These are phyloP conservation scores for Nephrotoma flavescens DNA, from an alignment of 2,888 invertebrate species.

Conservation along the genomic window DNA sequence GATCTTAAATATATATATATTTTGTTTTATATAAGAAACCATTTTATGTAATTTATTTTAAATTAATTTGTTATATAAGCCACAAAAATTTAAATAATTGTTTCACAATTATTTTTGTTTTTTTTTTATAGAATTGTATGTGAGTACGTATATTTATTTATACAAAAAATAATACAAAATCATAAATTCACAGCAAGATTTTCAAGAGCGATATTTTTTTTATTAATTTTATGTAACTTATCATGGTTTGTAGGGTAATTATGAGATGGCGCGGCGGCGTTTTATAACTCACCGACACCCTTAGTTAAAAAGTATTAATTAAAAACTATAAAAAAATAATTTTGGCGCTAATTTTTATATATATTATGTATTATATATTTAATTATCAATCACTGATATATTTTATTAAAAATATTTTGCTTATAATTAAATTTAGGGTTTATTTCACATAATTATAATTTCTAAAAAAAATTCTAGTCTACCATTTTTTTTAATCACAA, in stretches of 20 bases:
- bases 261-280: neutral
- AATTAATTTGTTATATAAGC: neutral
- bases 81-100: neutral
- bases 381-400: neutral
- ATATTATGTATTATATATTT: neutral
- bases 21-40: neutral
- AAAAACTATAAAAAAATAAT: neutral
- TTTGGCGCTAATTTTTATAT: neutral
- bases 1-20: neutral
- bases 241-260: neutral
- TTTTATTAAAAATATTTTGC: neutral
- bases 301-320: neutral
- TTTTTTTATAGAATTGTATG: neutral
- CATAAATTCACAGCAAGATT: neutral
- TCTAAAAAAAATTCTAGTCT: neutral
- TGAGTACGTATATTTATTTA: neutral
- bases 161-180: neutral
- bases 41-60: neutral
- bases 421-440: neutral
- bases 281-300: neutral
- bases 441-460: neutral
- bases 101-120: neutral
- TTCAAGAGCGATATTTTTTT: neutral
- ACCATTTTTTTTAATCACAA: neutral
- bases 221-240: neutral